Conservation (phyloP, 2,888 invertebrate species). For the Brenthis hecate region DNA sequence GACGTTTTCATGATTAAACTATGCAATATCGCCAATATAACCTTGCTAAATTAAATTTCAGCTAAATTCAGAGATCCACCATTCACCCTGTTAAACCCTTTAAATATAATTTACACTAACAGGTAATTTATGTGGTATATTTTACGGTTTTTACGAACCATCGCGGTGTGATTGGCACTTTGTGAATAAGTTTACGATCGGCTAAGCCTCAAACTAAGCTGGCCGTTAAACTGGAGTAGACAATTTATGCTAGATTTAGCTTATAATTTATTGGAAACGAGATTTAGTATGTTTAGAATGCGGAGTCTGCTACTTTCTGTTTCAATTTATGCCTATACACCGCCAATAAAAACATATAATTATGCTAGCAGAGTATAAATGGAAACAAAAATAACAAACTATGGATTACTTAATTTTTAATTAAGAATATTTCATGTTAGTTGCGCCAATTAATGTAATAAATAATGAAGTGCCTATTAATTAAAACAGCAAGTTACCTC, state of each 20-base stretch:
- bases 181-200: constrained; percentile 50
- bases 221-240: constrained; percentile 43
- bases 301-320: neutral
- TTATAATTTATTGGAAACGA: constrained; percentile 45
- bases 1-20: constrained; percentile 63
- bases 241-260: constrained; percentile 40
- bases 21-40: constrained; percentile 54
- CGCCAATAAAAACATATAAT: too few species aligned
- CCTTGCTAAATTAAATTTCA: constrained; percentile 64
- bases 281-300: constrained; percentile 5
- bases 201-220: constrained; percentile 44
- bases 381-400: too few species aligned
- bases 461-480: too few species aligned
- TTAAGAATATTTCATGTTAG: too few species aligned
- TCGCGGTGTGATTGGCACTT: constrained; percentile 58
- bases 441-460: too few species aligned
- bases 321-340: neutral
- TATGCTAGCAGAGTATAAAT: too few species aligned
- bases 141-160: constrained; percentile 46
- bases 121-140: constrained; percentile 61
- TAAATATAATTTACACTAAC: constrained; percentile 51
- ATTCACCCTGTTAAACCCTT: constrained; percentile 45
- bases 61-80: constrained; percentile 49
- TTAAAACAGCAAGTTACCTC: too few species aligned
- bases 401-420: too few species aligned